Evolutionary conservation across 2,113 vertebrate genomes (phyloP).

Genomic region (Heteronetta atricapilla): DNA sequence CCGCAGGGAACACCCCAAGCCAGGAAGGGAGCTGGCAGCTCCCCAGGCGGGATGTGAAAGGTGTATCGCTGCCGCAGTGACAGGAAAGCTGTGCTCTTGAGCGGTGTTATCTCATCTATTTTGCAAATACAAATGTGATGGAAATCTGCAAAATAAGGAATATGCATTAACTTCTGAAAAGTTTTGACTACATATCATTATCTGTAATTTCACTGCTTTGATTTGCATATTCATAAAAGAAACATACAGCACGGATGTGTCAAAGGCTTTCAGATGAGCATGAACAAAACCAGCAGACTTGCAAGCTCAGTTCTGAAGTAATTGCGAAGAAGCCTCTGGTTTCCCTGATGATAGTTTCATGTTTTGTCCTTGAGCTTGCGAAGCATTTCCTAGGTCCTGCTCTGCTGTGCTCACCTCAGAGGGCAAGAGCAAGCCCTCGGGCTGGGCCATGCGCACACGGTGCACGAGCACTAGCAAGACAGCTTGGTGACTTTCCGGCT

Average conservation of each 20-base stretch:
- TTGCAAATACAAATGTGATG: constrained; percentile 70
- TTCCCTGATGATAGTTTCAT: not conserved
- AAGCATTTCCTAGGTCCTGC: not conserved
- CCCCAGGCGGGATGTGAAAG: not conserved
- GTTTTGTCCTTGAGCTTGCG: not conserved
- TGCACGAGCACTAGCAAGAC: not conserved
- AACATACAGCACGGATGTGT: constrained; percentile 51
- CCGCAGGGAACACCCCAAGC: fast-evolving
- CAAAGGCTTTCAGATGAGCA: constrained; percentile 60
- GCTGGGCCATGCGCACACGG: fast-evolving
- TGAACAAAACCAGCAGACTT: constrained; percentile 2
- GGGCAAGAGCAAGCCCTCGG: not conserved
- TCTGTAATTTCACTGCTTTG: constrained; percentile 64
- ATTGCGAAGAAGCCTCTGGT: not conserved
- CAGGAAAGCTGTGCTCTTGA: constrained; percentile 51
- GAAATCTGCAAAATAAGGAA: constrained; percentile 71
- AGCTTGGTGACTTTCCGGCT: not conserved
- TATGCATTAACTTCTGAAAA: constrained; percentile 68
- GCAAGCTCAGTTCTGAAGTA: constrained; percentile 34
- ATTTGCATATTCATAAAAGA: constrained; percentile 74
- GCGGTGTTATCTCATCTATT: constrained; percentile 55
- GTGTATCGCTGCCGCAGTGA: not conserved
- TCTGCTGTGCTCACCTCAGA: not conserved
- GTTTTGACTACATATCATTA: constrained; percentile 71
- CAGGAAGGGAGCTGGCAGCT: not conserved